Conservation (phyloP, 2,113 vertebrate genomes). For the Xiphophorus maculatus region DNA sequence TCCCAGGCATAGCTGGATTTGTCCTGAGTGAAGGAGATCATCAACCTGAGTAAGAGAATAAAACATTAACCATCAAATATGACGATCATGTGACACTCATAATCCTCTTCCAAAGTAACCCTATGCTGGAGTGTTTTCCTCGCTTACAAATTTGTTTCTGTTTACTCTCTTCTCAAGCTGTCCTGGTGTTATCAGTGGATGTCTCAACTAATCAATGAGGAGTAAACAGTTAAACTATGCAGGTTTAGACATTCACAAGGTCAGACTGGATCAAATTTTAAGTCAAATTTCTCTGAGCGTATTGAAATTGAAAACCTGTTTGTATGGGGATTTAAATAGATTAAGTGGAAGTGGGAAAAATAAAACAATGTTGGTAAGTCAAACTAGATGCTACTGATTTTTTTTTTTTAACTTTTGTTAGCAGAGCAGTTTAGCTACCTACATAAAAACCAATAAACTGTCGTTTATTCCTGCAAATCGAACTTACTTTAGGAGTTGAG, state of each 20-base stretch:
- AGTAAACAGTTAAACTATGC: constrained; percentile 13
- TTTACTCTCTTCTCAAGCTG: background rate
- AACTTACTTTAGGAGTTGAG: constrained; percentile 90
- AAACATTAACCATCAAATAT: background rate
- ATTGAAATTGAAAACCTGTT: background rate
- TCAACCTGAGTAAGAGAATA: constrained; percentile 74
- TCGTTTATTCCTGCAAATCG: too few relatives aligned
- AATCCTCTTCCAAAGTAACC: too few relatives aligned
- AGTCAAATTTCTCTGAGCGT: background rate
- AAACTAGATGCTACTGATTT: background rate
- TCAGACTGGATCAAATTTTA: background rate
- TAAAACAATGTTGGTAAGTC: background rate
- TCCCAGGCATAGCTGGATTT: constrained; percentile 76
- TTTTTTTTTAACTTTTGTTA: background rate
- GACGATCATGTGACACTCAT: background rate
- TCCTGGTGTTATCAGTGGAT: constrained; percentile 1
- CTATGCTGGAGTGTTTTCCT: background rate
- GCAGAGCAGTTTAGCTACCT: too few relatives aligned
- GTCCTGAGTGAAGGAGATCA: constrained; percentile 87
- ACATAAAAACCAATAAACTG: background rate
- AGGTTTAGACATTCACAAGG: background rate
- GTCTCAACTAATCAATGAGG: constrained; percentile 7
- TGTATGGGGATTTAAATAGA: too few relatives aligned
- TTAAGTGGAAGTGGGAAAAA: background rate
- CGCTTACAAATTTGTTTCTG: background rate